Evolutionary conservation across 2,113 vertebrate genomes (phyloP).

Genomic region (Callipepla squamata): DNA sequence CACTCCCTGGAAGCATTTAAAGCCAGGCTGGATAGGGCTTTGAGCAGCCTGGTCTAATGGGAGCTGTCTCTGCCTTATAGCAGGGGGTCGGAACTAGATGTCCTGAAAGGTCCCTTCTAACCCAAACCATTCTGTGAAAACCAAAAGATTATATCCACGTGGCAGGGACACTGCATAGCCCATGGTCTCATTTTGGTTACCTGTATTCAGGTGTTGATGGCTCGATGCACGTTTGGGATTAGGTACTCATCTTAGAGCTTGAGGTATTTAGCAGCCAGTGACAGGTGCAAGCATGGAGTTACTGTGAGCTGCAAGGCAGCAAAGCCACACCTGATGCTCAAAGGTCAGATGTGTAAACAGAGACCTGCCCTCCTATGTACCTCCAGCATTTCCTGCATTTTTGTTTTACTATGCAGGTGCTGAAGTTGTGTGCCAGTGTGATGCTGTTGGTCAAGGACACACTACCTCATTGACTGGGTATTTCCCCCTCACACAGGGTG

Average conservation of each 20-base stretch:
- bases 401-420: accelerated
- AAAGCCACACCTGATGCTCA: constrained; percentile 9
- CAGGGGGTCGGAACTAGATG: no score
- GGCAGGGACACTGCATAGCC: neutral
- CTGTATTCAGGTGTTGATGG: neutral
- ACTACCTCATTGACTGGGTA: neutral
- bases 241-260: neutral
- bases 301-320: neutral
- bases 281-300: accelerated
- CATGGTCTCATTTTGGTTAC: neutral
- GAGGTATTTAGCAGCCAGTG: neutral
- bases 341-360: neutral
- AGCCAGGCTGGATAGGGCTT: no score
- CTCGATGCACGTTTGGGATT: neutral
- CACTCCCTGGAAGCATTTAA: no score
- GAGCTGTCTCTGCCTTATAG: no score
- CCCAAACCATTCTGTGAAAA: neutral
- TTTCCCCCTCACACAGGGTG: neutral
- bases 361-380: neutral
- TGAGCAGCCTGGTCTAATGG: no score
- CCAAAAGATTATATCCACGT: neutral
- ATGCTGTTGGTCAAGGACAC: neutral
- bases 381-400: neutral
- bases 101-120: no score
- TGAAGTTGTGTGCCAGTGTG: neutral